Evolutionary conservation across 2,888 invertebrate species (phyloP).

Genomic region (Nymphalis polychloros): DNA sequence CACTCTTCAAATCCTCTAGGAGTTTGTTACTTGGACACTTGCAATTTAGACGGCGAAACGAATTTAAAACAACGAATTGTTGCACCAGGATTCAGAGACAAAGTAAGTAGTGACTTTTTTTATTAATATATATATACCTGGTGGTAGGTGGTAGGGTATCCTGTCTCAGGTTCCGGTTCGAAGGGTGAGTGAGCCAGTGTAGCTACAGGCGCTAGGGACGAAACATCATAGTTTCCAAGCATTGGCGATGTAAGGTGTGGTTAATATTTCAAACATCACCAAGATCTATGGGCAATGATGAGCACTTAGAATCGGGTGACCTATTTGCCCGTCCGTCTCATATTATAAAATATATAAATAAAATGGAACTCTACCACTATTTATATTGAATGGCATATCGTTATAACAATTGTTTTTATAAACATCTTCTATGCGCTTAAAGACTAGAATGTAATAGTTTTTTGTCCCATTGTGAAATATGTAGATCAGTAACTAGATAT

Average conservation of each 20-base stretch:
- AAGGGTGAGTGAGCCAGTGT: too few species aligned
- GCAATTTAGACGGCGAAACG: conserved; percentile 97
- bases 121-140: not conserved
- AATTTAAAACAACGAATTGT: conserved; percentile 96
- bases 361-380: too few species aligned
- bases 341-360: not conserved
- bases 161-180: too few species aligned
- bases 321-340: not conserved
- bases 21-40: conserved; percentile 96
- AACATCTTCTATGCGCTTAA: conserved; percentile 17
- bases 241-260: too few species aligned
- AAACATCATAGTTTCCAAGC: too few species aligned
- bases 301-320: not conserved
- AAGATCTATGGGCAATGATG: not conserved
- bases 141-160: too few species aligned
- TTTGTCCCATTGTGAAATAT: conserved; percentile 40
- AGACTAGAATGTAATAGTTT: conserved; percentile 29
- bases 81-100: conserved; percentile 87
- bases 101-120: conserved; percentile 68
- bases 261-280: too few species aligned
- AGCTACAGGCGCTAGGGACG: too few species aligned
- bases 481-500: conserved; percentile 44
- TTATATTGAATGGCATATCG: too few species aligned
- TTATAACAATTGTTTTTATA: conserved; percentile 8
- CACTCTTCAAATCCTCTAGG: conserved; percentile 94